Percentiles rank a stretch among this genome's conserved stretches.
These are phyloP conservation scores for Sphaerodactylus townsendi DNA, from an alignment of 2,113 vertebrate genomes.

Conservation along the genomic window DNA sequence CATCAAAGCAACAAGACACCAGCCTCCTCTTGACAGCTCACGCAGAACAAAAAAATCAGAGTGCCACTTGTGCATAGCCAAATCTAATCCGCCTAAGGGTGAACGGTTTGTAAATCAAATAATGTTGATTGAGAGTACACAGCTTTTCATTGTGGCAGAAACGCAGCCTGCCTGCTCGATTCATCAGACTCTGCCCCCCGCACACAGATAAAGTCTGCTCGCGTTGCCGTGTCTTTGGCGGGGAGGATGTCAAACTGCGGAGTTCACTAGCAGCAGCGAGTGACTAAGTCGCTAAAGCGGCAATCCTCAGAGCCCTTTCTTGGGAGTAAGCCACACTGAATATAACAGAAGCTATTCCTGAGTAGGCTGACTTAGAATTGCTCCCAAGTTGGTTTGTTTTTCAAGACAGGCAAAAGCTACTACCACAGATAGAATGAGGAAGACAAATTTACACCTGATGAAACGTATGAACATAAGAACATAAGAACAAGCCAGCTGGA, in stretches of 20 bases:
- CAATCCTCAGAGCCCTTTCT: no score
- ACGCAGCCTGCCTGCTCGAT: slow-evolving; percentile 28
- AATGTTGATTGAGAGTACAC: slow-evolving; percentile 48
- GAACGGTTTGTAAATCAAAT: slow-evolving; percentile 67
- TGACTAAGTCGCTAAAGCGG: not conserved
- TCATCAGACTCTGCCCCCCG: slow-evolving; percentile 22
- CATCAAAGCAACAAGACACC: slow-evolving; percentile 60
- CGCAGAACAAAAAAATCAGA: slow-evolving; percentile 38
- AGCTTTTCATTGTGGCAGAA: slow-evolving; percentile 34
- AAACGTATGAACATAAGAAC: no score
- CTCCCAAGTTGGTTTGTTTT: slow-evolving; percentile 48
- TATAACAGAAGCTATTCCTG: no score
- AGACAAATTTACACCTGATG: slow-evolving; percentile 70
- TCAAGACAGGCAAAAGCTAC: slow-evolving; percentile 24
- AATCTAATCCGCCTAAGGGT: slow-evolving; percentile 70
- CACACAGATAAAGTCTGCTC: not conserved
- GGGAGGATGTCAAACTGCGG: slow-evolving; percentile 50
- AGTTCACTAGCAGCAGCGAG: slow-evolving; percentile 63
- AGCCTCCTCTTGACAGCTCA: slow-evolving; percentile 55
- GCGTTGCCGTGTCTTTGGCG: slow-evolving; percentile 27
- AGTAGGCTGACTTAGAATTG: no score
- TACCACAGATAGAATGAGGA: slow-evolving; percentile 67
- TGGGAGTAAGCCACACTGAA: no score
- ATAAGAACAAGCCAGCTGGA: no score
- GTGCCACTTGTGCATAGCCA: slow-evolving; percentile 53